Evolutionary conservation across 2,113 vertebrate species (phyloP), one percentile per base, ranked within the genome.

Genomic region (Madoqua kirkii): DNA sequence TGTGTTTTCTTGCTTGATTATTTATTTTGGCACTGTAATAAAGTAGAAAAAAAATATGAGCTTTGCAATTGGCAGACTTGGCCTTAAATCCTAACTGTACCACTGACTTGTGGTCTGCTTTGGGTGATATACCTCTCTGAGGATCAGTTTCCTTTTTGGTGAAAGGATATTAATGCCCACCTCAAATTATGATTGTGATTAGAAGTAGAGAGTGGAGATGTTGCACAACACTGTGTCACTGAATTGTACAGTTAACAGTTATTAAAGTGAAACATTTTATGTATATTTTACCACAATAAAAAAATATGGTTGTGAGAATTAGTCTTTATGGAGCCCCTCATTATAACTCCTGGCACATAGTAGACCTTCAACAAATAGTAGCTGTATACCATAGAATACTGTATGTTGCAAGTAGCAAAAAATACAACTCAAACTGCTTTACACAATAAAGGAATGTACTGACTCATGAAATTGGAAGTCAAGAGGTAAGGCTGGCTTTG

Each of bases 101-200:
- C 43, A 71, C 36, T 55, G 60, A 84, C 33, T 96, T 48, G 59
- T 93, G 57, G 50, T 87, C 87, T 76, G 64, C 91, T 79, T 21
- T 93, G 17, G n/a, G 40, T 82, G 50, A 94, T 50, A 13, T 6
- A 88, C 59, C 54, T 88, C 25, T 87, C 45, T 88, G 48, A 95
- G 59, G 43, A 85, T 67, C 45, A 86, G 40, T 89, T 89, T 95
- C 16, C 36, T 85, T 95, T 92, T 88, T 54, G 48, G 52, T 82
- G 97, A 97, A 96, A 96, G 15, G 79, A 81, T 96, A 82, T 90
- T 79, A 79, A 88, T 74, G 64, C 5, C 6, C 14, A 76, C 21
- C 23, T 93, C 71, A 96, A 71, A 78, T 55, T 93, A 52, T 83
- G 48, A n/a, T 59, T 92, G 62, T 57, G 54, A 85, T 48, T 91